phyloP scores from a whole-genome alignment of 2,888 invertebrate species.

The Capitulum mitella region DNA sequence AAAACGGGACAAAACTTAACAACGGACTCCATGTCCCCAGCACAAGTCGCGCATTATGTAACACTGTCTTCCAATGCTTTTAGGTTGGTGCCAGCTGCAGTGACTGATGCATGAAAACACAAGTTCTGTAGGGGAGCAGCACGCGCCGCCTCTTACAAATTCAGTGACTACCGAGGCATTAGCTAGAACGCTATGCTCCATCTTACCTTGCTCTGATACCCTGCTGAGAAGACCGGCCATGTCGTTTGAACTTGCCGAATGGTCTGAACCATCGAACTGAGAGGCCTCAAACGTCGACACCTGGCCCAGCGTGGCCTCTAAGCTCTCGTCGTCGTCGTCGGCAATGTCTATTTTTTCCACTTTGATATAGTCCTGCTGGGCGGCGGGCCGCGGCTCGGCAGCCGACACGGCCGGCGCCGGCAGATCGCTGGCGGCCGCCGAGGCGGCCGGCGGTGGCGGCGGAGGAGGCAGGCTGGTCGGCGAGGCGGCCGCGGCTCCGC shows the following conservation, averaged over 20 bases:
- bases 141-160: too few relatives aligned
- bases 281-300: constrained; percentile 12
- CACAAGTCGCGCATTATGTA: background rate
- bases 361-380: background rate
- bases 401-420: background rate
- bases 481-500: background rate
- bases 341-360: constrained; percentile 22
- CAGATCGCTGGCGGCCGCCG: too few relatives aligned
- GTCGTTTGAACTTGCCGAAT: constrained; percentile 10
- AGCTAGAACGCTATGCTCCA: too few relatives aligned
- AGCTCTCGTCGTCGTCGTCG: background rate
- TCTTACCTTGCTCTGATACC: background rate
- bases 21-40: background rate
- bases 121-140: too few relatives aligned
- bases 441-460: background rate
- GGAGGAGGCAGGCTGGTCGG: background rate
- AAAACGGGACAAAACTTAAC: background rate
- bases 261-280: constrained; percentile 15
- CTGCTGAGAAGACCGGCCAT: background rate
- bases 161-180: too few relatives aligned
- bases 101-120: too few relatives aligned
- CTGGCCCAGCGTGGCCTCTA: constrained; percentile 3
- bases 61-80: too few relatives aligned
- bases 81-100: too few relatives aligned
- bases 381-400: background rate